A percentile compares a stretch with the other conserved stretches of the same genome.
Conservation (phyloP, 2,113 vertebrate species). For the Peromyscus leucopus region DNA sequence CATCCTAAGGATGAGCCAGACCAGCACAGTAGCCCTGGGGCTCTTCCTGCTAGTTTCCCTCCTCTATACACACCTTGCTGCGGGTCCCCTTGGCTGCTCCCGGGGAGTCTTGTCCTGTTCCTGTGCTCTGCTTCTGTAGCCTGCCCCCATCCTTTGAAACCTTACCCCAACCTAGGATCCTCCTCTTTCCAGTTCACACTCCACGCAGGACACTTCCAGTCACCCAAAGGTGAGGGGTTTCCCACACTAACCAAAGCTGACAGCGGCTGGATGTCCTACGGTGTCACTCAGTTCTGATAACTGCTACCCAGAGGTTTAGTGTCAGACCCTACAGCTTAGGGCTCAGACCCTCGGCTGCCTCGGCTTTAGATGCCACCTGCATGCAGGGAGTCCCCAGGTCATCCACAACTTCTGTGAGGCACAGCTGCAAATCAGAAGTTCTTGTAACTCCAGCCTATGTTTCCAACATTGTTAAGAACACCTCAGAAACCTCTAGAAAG, state of each 20-base stretch:
- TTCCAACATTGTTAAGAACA: background rate
- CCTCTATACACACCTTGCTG: background rate
- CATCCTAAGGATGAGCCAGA: fast-evolving
- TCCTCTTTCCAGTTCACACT: background rate
- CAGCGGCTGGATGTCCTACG: background rate
- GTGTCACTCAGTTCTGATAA: background rate
- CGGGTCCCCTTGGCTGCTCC: background rate
- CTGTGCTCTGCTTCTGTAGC: background rate
- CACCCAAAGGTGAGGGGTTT: background rate
- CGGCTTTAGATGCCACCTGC: background rate
- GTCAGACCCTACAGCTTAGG: background rate
- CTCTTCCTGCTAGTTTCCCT: background rate
- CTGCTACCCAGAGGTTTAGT: too few species aligned
- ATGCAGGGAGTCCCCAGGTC: background rate
- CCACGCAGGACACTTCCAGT: background rate
- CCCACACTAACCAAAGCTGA: background rate
- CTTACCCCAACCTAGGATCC: background rate
- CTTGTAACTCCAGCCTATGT: background rate
- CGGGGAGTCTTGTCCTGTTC: background rate
- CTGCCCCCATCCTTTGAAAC: fast-evolving
- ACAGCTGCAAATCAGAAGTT: background rate
- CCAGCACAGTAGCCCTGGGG: background rate
- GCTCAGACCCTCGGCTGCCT: background rate
- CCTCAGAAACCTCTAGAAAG: background rate
- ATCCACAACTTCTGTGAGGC: background rate